These are phyloP conservation scores for Pangasius macronema DNA, from an alignment of 2,797 vertebrate genomes.

Conservation along the genomic window DNA sequence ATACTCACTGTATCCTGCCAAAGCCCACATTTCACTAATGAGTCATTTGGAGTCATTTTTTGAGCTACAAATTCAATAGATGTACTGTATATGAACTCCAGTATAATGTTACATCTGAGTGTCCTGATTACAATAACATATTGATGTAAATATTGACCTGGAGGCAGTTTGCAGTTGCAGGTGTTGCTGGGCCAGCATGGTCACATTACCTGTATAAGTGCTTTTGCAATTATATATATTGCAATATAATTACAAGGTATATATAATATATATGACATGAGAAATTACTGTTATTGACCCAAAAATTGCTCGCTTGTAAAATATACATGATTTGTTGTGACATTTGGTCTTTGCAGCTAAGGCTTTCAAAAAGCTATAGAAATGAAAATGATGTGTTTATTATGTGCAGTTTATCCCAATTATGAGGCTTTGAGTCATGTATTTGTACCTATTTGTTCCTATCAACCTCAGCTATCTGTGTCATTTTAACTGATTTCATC, in stretches of 20 bases:
- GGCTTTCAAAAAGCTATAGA: not conserved
- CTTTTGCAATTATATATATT: not conserved
- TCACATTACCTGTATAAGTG: not conserved
- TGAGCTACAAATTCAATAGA: not conserved
- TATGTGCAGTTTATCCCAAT: not conserved
- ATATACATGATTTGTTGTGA: constrained; percentile 8
- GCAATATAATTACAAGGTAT: too few species aligned
- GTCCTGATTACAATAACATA: constrained; percentile 21
- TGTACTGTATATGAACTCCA: not conserved
- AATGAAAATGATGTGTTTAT: not conserved
- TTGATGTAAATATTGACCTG: constrained; percentile 9
- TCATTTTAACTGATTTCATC: constrained; percentile 16
- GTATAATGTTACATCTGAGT: not conserved
- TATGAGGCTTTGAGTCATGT: constrained; percentile 11
- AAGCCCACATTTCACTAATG: constrained; percentile 14
- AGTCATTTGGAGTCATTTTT: constrained; percentile 13
- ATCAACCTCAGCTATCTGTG: constrained; percentile 8
- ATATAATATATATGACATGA: not conserved
- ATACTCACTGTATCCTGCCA: not conserved
- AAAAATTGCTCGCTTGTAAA: constrained; percentile 1
- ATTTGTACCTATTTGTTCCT: not conserved
- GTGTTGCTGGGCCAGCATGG: not conserved
- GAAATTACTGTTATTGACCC: not conserved
- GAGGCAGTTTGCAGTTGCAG: constrained; percentile 10
- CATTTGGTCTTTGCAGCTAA: not conserved